Conservation (phyloP, 2,113 vertebrate genomes). For the Echinops telfairi region DNA sequence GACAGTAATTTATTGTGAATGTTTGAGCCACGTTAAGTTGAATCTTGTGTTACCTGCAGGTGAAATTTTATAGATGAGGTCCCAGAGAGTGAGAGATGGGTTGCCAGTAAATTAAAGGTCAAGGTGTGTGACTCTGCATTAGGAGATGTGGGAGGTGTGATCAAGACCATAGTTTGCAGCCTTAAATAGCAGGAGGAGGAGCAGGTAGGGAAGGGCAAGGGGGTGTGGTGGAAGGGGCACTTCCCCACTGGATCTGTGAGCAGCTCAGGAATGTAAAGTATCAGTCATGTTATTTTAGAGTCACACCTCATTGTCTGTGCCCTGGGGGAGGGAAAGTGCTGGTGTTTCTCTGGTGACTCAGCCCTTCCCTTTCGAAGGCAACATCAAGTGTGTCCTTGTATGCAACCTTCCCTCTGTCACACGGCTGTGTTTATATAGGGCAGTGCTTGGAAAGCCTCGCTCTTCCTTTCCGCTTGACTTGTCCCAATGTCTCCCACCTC, state of each 20-base stretch:
- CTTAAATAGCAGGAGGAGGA: not conserved
- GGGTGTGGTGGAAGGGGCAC: not conserved
- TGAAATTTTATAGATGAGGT: not conserved
- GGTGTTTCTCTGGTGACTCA: constrained; percentile 78
- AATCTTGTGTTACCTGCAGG: not conserved
- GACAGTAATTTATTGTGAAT: not conserved
- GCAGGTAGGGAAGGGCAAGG: not conserved
- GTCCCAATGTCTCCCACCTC: constrained; percentile 69
- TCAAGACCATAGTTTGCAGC: not conserved
- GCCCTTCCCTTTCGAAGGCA: constrained; percentile 72
- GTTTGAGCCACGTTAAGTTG: not conserved
- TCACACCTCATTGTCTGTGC: constrained; percentile 43
- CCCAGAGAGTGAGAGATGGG: not conserved
- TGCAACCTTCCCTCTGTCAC: constrained; percentile 64
- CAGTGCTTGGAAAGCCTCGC: constrained; percentile 67
- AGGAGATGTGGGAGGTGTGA: not conserved
- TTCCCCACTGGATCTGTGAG: not conserved
- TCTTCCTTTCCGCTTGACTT: constrained; percentile 74
- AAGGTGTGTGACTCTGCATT: not conserved
- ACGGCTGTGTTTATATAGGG: constrained; percentile 76
- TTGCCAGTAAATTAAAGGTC: not conserved
- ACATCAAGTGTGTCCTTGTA: constrained; percentile 75
- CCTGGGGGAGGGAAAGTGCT: constrained; percentile 40
- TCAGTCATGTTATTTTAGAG: not conserved
- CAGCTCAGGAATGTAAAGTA: not conserved